Evolutionary conservation across 2,888 invertebrate genomes (phyloP).

Genomic region (Cryptophagus acutangulus): DNA sequence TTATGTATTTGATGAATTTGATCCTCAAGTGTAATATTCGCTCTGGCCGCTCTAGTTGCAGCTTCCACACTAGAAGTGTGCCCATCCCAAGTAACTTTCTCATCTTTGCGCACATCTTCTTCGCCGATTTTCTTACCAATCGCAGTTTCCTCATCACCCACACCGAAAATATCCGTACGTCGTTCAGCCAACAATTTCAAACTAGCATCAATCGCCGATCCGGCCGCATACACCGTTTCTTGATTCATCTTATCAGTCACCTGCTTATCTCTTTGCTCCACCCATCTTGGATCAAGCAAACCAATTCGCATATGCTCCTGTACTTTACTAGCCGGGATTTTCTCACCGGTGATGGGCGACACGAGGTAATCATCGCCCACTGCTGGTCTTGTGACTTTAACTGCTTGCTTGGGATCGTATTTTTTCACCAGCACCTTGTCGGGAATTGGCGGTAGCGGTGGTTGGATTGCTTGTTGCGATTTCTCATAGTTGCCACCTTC

Average conservation of each 20-base stretch:
- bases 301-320: conserved; percentile 98
- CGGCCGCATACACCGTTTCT: conserved; percentile 74
- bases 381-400: conserved; percentile 57
- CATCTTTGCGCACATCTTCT: conserved; percentile 75
- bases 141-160: conserved; percentile 96
- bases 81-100: conserved; percentile 96
- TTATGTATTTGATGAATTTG: conserved; percentile 97
- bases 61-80: conserved; percentile 96
- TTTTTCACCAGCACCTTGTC: conserved; percentile 95
- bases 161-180: conserved; percentile 99
- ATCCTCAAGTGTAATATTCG: conserved; percentile 93
- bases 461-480: conserved; percentile 49
- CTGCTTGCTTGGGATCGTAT: conserved; percentile 88
- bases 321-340: conserved; percentile 94
- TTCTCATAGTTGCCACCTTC: conserved; percentile 50
- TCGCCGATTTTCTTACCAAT: conserved; percentile 98
- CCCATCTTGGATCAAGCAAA: conserved; percentile 93
- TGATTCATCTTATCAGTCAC: conserved; percentile 91
- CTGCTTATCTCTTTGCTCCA: conserved; percentile 92
- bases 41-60: conserved; percentile 87
- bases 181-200: conserved; percentile 94
- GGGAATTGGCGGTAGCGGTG: conserved; percentile 76
- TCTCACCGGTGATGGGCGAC: conserved; percentile 97
- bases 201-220: conserved; percentile 90
- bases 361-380: conserved; percentile 86